Evolutionary conservation across 2,113 vertebrate genomes (phyloP).

Genomic region (Thalassoma bifasciatum): DNA sequence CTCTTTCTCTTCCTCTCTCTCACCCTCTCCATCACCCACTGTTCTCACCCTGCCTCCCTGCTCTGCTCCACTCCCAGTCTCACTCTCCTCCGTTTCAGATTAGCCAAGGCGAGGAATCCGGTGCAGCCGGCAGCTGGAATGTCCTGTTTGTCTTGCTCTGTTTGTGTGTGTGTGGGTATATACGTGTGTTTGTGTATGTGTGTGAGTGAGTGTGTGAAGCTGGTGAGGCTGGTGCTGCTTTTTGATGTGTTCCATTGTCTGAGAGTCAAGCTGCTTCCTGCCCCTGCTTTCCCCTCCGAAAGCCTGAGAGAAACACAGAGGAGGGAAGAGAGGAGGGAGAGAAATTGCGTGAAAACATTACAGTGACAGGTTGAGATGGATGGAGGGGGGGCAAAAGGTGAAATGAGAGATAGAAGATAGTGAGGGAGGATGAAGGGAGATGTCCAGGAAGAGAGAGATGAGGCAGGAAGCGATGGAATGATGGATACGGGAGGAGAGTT

Average conservation of each 20-base stretch:
- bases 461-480: constrained; percentile 64
- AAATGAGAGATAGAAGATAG: constrained; percentile 18
- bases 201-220: constrained; percentile 58
- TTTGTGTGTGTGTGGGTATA: constrained; percentile 57
- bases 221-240: constrained; percentile 80
- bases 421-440: neutral
- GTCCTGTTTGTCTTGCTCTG: constrained; percentile 87
- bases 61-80: constrained; percentile 74
- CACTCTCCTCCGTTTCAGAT: constrained; percentile 82
- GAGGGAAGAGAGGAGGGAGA: constrained; percentile 36
- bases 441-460: constrained; percentile 29
- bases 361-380: constrained; percentile 41
- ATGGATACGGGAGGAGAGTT: constrained; percentile 64
- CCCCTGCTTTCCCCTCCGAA: constrained; percentile 67
- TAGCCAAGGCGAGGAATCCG: constrained; percentile 83
- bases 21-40: constrained; percentile 37
- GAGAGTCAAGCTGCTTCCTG: constrained; percentile 86
- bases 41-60: constrained; percentile 65
- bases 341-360: constrained; percentile 43
- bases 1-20: constrained; percentile 14
- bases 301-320: constrained; percentile 69
- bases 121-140: constrained; percentile 86
- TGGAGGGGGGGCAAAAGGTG: constrained; percentile 29
- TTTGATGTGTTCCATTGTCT: constrained; percentile 88
- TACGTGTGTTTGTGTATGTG: constrained; percentile 40